phyloP scores from a whole-genome alignment of 2,113 vertebrate species.

The pig (Sus scrofa) region DNA sequence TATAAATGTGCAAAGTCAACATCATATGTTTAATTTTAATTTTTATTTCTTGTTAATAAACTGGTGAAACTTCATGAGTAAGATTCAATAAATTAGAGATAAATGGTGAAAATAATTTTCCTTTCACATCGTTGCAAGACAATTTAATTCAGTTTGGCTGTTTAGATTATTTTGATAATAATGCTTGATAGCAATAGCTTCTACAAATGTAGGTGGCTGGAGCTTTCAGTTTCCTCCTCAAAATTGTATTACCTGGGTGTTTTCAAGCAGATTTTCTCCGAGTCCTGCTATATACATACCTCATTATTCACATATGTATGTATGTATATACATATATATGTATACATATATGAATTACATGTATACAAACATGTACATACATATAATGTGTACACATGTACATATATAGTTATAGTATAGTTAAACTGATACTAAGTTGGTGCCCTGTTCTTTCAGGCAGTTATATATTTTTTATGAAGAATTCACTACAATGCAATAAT shows the following conservation, averaged over 20 bases:
- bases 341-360: not conserved
- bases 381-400: too few species aligned
- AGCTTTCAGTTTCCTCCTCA: not conserved
- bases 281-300: not conserved
- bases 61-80: not conserved
- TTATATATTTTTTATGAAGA: not conserved
- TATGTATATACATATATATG: not conserved
- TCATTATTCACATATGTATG: not conserved
- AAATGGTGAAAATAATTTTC: not conserved
- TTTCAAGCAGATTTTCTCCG: not conserved
- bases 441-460: not conserved
- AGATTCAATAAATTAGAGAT: not conserved
- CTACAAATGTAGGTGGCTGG: not conserved
- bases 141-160: not conserved
- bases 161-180: not conserved
- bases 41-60: not conserved
- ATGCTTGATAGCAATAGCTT: not conserved
- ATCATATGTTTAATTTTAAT: not conserved
- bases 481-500: not conserved
- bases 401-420: not conserved
- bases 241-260: not conserved
- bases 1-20: conserved; percentile 1
- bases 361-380: too few species aligned
- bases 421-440: not conserved
- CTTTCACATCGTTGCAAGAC: not conserved